Base-by-base conservation (phyloP, 2,797 vertebrate genomes). In the Pseudochaenichthys georgianus region DNA sequence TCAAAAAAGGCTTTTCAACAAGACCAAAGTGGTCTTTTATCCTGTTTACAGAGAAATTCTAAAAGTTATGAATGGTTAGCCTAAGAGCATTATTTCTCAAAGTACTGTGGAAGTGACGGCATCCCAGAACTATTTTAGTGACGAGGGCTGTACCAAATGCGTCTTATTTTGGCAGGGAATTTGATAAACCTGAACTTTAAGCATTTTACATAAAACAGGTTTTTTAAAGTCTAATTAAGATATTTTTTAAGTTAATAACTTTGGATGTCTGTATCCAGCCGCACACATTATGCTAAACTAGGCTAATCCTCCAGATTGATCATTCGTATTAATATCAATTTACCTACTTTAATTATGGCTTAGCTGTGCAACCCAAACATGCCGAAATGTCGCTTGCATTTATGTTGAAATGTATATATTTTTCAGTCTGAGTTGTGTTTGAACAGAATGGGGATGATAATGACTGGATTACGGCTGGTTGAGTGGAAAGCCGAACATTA, bases 321-420 rank as follows among this genome's bases (percentile, higher is more conserved):
- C 4, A 58, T n/a, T 62, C 13, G 72, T 75, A 73, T 53, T 45
- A 38, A 68, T 19, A 19, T 65, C 7, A 23, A 21, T 7, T 23
- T 28, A 43, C 13, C 21, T 3, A 45, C 28, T 72, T 2, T 16
- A 54, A 46, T 64, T 41, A 19, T 46, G 11, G 57, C 15, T 66
- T 64, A 47, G 19, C 41, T 15, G 3, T 5, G 38, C 60, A 80
- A 19, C 28, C 17, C 17, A 3, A 9, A 54, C 66, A 73, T 60
- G 59, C 17, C 53, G 51, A 12, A 67, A 9, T 78, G 34, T 51
- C 28, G 28, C 17, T 19, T 17, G 52, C 7, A n/a, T 43, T 54
- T 41, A 9, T 63, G 74, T 78, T 67, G 13, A 71, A 64, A 28
- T 64, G 8, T n/a, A 17, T 58, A 17, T 78, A 46, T 54, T 78